Conservation (phyloP, 30 jellyfish, hydroid and myxozoan genomes). For the Turritopsis rubra region DNA sequence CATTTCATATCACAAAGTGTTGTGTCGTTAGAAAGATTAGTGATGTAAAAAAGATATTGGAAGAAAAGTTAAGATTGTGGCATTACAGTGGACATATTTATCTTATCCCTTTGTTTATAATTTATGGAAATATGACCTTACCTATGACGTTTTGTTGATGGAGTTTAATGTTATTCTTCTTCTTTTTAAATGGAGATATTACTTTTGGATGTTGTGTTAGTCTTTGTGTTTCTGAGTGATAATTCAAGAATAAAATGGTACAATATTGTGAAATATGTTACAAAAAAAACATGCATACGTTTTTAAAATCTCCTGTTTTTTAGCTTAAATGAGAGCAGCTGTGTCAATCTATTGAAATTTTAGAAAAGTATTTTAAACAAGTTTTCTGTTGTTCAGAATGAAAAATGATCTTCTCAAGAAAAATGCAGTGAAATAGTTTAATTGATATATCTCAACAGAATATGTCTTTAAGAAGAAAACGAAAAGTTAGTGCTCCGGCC, state of each 20-base stretch:
- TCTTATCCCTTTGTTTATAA: too few relatives aligned
- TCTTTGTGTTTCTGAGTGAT: not conserved
- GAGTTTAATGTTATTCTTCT: too few relatives aligned
- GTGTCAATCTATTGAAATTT: too few relatives aligned
- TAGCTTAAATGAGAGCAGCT: too few relatives aligned
- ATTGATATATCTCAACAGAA: not conserved
- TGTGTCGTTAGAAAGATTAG: not conserved
- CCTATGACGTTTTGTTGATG: too few relatives aligned
- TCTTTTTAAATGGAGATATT: not conserved
- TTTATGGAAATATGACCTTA: too few relatives aligned
- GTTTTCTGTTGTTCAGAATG: too few relatives aligned
- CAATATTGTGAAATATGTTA: not conserved
- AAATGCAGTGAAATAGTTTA: not conserved
- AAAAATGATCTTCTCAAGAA: not conserved
- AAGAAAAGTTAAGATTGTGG: not conserved
- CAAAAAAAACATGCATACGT: too few relatives aligned
- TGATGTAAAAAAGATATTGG: not conserved
- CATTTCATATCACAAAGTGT: not conserved
- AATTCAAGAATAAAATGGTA: not conserved
- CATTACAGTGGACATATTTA: too few relatives aligned
- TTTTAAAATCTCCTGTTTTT: too few relatives aligned
- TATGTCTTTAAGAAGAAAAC: conserved; percentile 10
- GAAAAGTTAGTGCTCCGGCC: conserved; percentile 88
- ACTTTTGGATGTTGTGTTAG: not conserved
- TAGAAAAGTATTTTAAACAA: too few relatives aligned